Evolutionary conservation across 2,888 invertebrate species (phyloP).

Genomic region (Parelbella ahira): DNA sequence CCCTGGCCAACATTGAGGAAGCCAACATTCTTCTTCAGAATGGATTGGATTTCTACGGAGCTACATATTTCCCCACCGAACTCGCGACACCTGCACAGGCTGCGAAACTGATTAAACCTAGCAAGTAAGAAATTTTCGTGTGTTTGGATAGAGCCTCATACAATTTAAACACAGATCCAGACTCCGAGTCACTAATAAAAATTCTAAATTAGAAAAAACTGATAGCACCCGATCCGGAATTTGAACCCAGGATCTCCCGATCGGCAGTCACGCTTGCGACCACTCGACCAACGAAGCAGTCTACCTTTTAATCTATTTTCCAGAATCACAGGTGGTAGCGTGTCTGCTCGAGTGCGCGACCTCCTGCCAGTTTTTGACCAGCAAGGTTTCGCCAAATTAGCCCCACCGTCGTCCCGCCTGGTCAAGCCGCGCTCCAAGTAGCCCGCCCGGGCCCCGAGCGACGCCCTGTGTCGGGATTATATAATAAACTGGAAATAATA

Average conservation of each 20-base stretch:
- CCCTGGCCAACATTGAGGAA: conserved; percentile 87
- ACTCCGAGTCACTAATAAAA: no score
- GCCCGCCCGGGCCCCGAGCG: conserved; percentile 22
- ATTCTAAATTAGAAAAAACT: no score
- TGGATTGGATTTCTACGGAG: conserved; percentile 92
- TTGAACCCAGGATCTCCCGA: no score
- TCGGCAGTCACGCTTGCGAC: no score
- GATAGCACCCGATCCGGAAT: no score
- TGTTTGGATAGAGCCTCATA: no score
- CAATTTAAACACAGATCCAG: no score
- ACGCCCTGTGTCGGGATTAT: neutral
- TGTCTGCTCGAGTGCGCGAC: conserved; percentile 86
- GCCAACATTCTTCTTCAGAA: conserved; percentile 89
- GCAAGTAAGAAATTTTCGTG: conserved; percentile 53
- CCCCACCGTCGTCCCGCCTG: conserved; percentile 89
- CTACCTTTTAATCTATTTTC: no score
- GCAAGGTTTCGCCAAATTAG: conserved; percentile 90
- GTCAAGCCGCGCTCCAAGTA: conserved; percentile 82
- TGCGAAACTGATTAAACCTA: conserved; percentile 79
- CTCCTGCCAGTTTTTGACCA: conserved; percentile 91
- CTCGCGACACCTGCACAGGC: conserved; percentile 84
- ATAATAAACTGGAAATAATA: neutral
- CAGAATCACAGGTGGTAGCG: conserved; percentile 84
- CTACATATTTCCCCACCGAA: conserved; percentile 93
- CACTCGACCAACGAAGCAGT: no score